A percentile compares a stretch with the other conserved stretches of the same genome.
Evolutionary conservation across 2,797 vertebrate genomes (phyloP).

Genomic region (Philypnodon macrostomus): DNA sequence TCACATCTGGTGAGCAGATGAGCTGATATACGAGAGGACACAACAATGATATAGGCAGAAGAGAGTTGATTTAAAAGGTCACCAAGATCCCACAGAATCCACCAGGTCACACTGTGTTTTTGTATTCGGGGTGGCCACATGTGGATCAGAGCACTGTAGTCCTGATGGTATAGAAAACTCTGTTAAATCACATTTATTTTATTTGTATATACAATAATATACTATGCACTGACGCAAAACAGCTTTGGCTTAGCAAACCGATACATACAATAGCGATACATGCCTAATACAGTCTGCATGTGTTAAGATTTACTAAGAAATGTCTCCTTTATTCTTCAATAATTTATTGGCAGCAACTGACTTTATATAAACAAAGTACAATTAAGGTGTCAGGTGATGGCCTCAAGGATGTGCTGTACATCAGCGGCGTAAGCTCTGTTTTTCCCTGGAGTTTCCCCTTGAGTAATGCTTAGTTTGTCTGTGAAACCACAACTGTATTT

Average conservation of each 20-base stretch:
- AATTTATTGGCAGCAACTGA: conserved; percentile 19
- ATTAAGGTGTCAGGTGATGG: conserved; percentile 1
- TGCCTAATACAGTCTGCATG: conserved; percentile 14
- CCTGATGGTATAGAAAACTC: neutral
- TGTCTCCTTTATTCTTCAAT: conserved; percentile 10
- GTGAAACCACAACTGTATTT: conserved; percentile 26
- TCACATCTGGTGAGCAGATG: conserved; percentile 59
- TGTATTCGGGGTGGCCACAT: conserved; percentile 28
- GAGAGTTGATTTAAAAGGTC: conserved; percentile 47
- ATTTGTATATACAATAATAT: conserved; percentile 1
- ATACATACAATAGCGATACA: no score
- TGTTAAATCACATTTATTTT: neutral
- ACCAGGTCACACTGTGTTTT: conserved; percentile 31
- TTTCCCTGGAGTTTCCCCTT: conserved; percentile 8
- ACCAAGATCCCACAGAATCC: conserved; percentile 45
- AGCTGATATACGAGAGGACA: conserved; percentile 37
- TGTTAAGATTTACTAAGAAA: conserved; percentile 1
- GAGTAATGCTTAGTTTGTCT: conserved; percentile 12
- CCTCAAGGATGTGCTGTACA: conserved; percentile 5
- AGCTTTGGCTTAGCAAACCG: conserved; percentile 4
- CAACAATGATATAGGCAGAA: conserved; percentile 35
- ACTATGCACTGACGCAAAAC: neutral
- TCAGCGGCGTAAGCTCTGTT: neutral
- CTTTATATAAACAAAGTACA: conserved; percentile 14
- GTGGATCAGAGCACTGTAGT: conserved; percentile 11